phyloP scores from a whole-genome alignment of 1,140 invertebrate species.

The Drosophila miranda region DNA sequence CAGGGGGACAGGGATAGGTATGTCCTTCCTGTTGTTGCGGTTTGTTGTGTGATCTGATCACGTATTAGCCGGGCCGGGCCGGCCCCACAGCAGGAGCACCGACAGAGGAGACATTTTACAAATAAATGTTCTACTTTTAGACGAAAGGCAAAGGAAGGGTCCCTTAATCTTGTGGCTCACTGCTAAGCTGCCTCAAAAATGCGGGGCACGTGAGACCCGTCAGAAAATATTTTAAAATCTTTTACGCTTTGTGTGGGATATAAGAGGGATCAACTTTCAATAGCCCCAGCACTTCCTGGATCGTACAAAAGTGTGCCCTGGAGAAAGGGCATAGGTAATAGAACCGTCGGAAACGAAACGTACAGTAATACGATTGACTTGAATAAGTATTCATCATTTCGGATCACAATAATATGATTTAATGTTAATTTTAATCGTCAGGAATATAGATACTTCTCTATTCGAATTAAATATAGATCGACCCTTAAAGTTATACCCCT shows the following conservation, averaged over 20 bases:
- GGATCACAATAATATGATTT: no score
- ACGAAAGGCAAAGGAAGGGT: slow-evolving; percentile 1
- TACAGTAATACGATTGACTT: no score
- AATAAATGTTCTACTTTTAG: slow-evolving; percentile 20
- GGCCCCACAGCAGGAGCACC: slow-evolving; percentile 9
- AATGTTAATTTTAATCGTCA: no score
- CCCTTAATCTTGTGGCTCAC: slow-evolving; percentile 20
- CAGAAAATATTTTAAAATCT: neutral
- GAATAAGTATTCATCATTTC: no score
- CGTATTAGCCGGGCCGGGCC: slow-evolving; percentile 28
- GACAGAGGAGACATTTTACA: slow-evolving; percentile 16
- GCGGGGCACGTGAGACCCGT: slow-evolving; percentile 9
- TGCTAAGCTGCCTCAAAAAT: neutral
- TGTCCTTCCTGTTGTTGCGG: slow-evolving; percentile 34
- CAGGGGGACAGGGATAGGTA: slow-evolving; percentile 29
- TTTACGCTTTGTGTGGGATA: neutral
- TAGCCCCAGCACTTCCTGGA: no score
- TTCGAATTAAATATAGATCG: no score
- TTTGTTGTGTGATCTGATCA: slow-evolving; percentile 48
- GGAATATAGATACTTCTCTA: no score
- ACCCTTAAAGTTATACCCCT: no score
- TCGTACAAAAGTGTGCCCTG: no score
- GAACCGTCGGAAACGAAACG: no score
- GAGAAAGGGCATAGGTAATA: no score
- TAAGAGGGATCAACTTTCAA: no score